A percentile compares a stretch with the other conserved stretches of the same genome.
phyloP scores from a whole-genome alignment of 2,113 vertebrate genomes.

The Thunnus maccoyii region DNA sequence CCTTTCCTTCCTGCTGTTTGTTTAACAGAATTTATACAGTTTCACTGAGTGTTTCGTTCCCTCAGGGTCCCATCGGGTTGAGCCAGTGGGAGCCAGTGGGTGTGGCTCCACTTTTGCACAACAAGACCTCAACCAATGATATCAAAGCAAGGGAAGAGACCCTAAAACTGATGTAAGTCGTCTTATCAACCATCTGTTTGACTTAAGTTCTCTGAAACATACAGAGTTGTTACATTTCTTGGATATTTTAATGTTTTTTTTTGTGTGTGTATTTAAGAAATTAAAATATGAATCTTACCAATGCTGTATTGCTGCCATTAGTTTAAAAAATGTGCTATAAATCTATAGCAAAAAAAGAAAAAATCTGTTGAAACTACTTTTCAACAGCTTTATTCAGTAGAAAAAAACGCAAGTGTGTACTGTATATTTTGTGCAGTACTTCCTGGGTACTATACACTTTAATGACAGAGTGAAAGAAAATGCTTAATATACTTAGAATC shows the following conservation, averaged over 20 bases:
- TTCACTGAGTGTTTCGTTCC: slow-evolving; percentile 47
- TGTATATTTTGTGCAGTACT: background rate
- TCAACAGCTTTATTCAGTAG: too few relatives aligned
- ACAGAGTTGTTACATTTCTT: background rate
- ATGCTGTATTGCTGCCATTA: too few relatives aligned
- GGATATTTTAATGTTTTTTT: background rate
- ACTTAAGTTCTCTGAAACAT: background rate
- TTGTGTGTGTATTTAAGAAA: too few relatives aligned
- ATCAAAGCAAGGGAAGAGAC: background rate
- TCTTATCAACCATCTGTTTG: slow-evolving; percentile 18
- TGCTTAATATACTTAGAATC: background rate
- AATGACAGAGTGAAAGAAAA: background rate
- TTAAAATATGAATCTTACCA: too few relatives aligned
- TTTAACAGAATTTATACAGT: slow-evolving; percentile 49
- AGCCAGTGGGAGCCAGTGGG: slow-evolving; percentile 79
- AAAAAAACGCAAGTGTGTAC: background rate
- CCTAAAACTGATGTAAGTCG: slow-evolving; percentile 12
- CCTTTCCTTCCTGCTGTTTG: slow-evolving; percentile 40
- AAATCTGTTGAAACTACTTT: too few relatives aligned
- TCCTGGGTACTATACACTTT: background rate
- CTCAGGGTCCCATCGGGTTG: slow-evolving; percentile 81
- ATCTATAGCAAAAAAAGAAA: too few relatives aligned
- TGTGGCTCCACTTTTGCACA: slow-evolving; percentile 70
- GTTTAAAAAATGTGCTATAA: too few relatives aligned
- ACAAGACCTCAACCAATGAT: slow-evolving; percentile 70